A percentile compares a stretch with the other conserved stretches of the same genome.
Conservation (phyloP, 2,888 invertebrate species). For the Cabera pusaria region DNA sequence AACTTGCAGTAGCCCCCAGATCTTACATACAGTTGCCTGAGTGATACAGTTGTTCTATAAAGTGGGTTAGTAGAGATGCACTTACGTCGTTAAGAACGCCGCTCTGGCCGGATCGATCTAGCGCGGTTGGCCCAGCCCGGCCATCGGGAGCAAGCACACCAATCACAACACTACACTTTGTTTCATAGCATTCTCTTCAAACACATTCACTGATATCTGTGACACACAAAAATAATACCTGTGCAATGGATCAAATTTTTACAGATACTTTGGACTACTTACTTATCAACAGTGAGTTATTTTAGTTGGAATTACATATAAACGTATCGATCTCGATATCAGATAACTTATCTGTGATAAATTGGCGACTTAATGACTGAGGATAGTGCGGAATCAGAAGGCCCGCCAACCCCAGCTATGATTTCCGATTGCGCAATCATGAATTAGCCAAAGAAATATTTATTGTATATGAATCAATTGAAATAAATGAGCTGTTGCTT, state of each 20-base stretch:
- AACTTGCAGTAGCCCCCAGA: too few relatives aligned
- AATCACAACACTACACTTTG: conserved; percentile 48
- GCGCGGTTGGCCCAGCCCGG: conserved; percentile 56
- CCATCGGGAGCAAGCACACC: conserved; percentile 46
- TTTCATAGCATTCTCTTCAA: conserved; percentile 28
- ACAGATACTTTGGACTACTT: conserved; percentile 1
- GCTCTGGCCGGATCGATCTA: conserved; percentile 70
- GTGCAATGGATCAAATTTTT: conserved; percentile 9
- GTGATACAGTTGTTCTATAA: not conserved
- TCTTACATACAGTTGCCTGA: too few relatives aligned
- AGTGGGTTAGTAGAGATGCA: conserved; percentile 36
- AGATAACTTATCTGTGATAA: conserved; percentile 60
- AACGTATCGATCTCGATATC: conserved; percentile 60
- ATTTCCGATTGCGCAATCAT: conserved; percentile 35
- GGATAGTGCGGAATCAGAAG: conserved; percentile 31
- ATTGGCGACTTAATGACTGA: conserved; percentile 43
- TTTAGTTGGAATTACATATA: conserved; percentile 38
- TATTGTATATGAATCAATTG: conserved; percentile 6
- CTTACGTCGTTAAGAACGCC: conserved; percentile 59
- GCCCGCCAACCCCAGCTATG: conserved; percentile 31
- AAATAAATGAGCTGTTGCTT: conserved; percentile 6
- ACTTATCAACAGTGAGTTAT: conserved; percentile 25
- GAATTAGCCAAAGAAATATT: conserved; percentile 7
- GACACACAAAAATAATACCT: too few relatives aligned
- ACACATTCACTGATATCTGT: too few relatives aligned